These are phyloP conservation scores for Argopecten irradians DNA, from an alignment of 1,140 invertebrate genomes.

Conservation along the genomic window DNA sequence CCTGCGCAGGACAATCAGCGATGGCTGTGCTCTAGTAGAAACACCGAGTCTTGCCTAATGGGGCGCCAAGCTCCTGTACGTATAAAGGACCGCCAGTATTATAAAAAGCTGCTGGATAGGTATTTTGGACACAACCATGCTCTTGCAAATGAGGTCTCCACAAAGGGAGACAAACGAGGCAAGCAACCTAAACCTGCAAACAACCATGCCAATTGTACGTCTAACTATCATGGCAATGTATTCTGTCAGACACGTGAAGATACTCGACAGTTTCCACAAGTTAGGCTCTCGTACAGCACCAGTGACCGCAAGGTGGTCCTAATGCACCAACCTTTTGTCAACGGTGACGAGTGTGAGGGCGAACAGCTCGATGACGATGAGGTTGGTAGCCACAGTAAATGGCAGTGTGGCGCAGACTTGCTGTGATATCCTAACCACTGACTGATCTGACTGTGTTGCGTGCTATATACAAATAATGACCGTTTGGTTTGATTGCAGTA, in stretches of 20 bases:
- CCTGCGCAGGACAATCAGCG: slow-evolving; percentile 62
- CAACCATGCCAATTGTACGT: slow-evolving; percentile 41
- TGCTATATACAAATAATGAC: background rate
- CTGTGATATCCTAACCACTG: slow-evolving; percentile 4
- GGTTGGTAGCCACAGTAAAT: slow-evolving; percentile 47
- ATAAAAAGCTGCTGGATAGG: slow-evolving; percentile 71
- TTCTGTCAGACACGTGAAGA: slow-evolving; percentile 50
- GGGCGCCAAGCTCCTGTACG: slow-evolving; percentile 61
- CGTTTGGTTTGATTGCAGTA: background rate
- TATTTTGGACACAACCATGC: slow-evolving; percentile 73
- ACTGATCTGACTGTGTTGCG: background rate
- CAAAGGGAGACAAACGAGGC: slow-evolving; percentile 49
- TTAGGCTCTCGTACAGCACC: slow-evolving; percentile 63
- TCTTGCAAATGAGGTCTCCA: slow-evolving; percentile 63
- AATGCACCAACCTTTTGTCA: slow-evolving; percentile 50
- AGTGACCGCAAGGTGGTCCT: slow-evolving; percentile 58
- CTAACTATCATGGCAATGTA: slow-evolving; percentile 50
- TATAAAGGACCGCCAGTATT: slow-evolving; percentile 71
- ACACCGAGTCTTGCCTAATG: slow-evolving; percentile 59
- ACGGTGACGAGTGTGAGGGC: slow-evolving; percentile 52
- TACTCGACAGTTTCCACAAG: slow-evolving; percentile 63
- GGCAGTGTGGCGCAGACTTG: background rate
- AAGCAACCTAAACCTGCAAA: slow-evolving; percentile 45
- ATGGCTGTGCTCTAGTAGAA: slow-evolving; percentile 63
- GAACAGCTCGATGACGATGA: slow-evolving; percentile 59